These are phyloP conservation scores for Nasua narica DNA, from an alignment of 2,797 vertebrate genomes.

Conservation along the genomic window DNA sequence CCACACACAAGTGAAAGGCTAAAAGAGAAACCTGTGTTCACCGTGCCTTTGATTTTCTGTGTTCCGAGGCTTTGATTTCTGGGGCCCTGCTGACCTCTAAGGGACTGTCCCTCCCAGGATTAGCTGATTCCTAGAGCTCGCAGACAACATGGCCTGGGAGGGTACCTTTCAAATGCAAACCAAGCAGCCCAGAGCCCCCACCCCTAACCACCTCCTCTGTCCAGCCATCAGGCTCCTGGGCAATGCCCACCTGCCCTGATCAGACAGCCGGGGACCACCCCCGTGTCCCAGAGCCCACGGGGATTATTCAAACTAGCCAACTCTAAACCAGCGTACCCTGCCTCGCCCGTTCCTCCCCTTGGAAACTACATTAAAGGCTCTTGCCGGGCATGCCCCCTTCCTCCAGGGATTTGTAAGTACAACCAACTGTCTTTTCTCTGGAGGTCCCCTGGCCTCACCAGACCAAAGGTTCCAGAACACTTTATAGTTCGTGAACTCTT, in stretches of 20 bases:
- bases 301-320: neutral
- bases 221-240: neutral
- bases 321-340: neutral
- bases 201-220: neutral
- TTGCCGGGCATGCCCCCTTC: neutral
- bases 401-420: neutral
- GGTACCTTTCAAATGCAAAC: constrained; percentile 3
- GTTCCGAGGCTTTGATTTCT: neutral
- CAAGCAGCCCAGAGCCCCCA: neutral
- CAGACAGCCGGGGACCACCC: no score
- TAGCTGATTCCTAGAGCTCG: neutral
- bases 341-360: neutral
- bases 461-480: neutral
- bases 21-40: neutral
- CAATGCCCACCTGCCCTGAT: neutral
- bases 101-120: neutral
- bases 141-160: neutral
- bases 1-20: neutral
- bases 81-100: neutral
- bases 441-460: neutral
- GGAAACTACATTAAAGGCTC: neutral
- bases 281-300: neutral
- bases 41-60: neutral
- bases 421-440: neutral
- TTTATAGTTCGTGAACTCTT: constrained; percentile 7